Conservation (phyloP, 2,797 vertebrate species). For the Gobio occitaniae region DNA sequence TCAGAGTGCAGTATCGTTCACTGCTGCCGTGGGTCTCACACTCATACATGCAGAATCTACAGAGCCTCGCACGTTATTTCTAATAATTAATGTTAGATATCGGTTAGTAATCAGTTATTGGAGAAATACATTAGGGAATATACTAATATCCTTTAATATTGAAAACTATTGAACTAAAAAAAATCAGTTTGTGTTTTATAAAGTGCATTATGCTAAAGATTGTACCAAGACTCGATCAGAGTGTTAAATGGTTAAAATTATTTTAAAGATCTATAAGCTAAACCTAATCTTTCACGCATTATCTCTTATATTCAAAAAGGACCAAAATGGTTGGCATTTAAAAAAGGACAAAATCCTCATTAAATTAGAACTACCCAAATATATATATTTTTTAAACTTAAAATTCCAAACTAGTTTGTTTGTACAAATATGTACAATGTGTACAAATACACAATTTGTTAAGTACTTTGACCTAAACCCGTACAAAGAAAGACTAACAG, state of each 20-base stretch:
- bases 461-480: constrained; percentile 5
- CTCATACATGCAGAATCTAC: constrained; percentile 69
- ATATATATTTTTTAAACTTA: not conserved
- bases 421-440: not conserved
- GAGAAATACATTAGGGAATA: constrained; percentile 20
- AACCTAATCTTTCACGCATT: not conserved
- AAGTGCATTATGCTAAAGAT: constrained; percentile 58
- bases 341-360: not conserved
- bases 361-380: not conserved
- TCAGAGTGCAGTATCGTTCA: constrained; percentile 84
- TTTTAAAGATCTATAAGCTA: not conserved
- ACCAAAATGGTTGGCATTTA: constrained; percentile 22
- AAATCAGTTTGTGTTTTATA: constrained; percentile 20
- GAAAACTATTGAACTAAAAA: constrained; percentile 19
- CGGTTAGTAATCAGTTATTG: constrained; percentile 22
- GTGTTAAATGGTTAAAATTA: constrained; percentile 11
- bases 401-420: not conserved
- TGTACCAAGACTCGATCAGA: constrained; percentile 1
- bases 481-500: not conserved
- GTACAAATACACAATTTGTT: not conserved
- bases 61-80: constrained; percentile 36
- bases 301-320: not conserved
- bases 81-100: constrained; percentile 25
- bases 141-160: not conserved
- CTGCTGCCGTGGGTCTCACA: constrained; percentile 82